phyloP scores from a whole-genome alignment of 2,113 vertebrate species.

The Sardina pilchardus region DNA sequence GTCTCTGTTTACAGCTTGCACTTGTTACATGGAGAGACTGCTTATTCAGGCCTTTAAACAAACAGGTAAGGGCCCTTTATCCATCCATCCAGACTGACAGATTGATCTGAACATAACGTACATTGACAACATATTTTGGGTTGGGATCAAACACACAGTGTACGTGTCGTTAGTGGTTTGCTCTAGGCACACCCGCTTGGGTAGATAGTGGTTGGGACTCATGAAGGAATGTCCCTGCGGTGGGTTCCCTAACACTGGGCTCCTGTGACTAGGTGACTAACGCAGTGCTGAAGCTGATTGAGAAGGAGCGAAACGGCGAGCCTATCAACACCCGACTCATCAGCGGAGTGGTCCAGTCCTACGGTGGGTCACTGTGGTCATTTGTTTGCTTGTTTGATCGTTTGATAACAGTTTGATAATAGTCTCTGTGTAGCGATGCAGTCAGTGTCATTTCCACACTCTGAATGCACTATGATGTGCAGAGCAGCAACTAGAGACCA shows the following conservation, averaged over 20 bases:
- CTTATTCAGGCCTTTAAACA: conserved; percentile 97
- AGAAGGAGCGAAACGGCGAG: conserved; percentile 96
- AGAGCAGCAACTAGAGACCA: no score
- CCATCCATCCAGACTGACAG: background rate
- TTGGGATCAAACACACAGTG: background rate
- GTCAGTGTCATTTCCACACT: no score
- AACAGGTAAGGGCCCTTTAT: conserved; percentile 77
- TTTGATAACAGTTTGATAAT: background rate
- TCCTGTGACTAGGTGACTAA: conserved; percentile 88
- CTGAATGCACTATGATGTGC: no score
- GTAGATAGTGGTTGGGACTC: background rate
- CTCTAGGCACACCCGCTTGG: background rate
- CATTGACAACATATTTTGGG: background rate
- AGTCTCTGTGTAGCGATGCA: background rate
- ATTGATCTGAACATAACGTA: background rate
- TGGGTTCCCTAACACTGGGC: background rate
- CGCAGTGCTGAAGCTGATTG: conserved; percentile 96
- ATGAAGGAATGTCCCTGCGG: background rate
- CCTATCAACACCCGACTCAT: conserved; percentile 98
- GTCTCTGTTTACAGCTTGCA: conserved; percentile 61
- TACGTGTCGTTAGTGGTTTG: background rate
- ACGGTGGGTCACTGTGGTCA: conserved; percentile 72
- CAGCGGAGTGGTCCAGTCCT: conserved; percentile 97
- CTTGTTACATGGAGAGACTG: conserved; percentile 98
- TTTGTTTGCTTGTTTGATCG: background rate